Evolutionary conservation across 2,888 invertebrate species (phyloP).

Genomic region (Eulithis testata): DNA sequence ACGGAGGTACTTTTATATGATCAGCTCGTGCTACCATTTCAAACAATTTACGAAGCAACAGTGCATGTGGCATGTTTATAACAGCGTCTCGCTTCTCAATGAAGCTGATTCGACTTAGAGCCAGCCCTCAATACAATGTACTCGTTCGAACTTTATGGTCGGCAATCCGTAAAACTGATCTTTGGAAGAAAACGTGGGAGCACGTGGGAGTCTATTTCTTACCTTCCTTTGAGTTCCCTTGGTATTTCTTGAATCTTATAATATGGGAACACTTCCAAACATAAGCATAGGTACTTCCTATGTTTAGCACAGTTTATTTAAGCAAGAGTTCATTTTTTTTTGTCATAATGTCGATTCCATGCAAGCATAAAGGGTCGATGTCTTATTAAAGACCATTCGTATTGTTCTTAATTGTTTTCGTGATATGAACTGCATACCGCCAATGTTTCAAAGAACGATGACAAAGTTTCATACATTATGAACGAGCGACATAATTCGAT

Average conservation of each 20-base stretch:
- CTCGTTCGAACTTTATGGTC: neutral
- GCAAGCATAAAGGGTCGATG: neutral
- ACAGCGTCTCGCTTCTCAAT: constrained; percentile 45
- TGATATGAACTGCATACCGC: constrained; percentile 37
- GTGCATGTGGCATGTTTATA: constrained; percentile 57
- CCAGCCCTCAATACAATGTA: neutral
- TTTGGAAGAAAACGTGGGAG: neutral
- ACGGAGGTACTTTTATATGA: constrained; percentile 48
- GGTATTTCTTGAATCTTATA: too few relatives aligned
- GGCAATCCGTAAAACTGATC: neutral
- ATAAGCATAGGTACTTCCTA: too few relatives aligned
- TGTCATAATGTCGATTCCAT: neutral
- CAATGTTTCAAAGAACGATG: constrained; percentile 33
- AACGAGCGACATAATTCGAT: constrained; percentile 32
- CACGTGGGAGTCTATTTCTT: too few relatives aligned
- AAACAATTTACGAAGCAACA: constrained; percentile 56
- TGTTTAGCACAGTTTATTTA: too few relatives aligned
- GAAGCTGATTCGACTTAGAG: constrained; percentile 35
- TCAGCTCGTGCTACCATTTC: constrained; percentile 51
- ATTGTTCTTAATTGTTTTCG: constrained; percentile 29
- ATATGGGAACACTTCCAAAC: too few relatives aligned
- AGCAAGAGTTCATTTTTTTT: too few relatives aligned
- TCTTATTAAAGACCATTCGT: constrained; percentile 42
- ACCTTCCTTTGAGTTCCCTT: too few relatives aligned
- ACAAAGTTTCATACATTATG: constrained; percentile 33